Base-by-base conservation (phyloP, 2,888 invertebrate species). In the Cheilosia vulpina region DNA sequence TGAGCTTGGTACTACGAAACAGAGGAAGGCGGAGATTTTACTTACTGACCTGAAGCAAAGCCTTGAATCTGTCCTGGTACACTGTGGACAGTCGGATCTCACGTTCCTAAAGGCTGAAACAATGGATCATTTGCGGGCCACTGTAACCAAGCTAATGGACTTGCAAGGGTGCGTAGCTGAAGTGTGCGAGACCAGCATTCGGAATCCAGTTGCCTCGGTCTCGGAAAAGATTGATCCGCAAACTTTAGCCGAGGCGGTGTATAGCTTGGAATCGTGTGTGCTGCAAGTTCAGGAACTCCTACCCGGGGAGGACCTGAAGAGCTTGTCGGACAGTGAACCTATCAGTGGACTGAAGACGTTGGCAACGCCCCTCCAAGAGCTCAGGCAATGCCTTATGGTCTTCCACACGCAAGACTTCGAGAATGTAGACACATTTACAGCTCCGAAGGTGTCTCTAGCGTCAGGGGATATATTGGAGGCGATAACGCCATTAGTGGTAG, bases 111-210 rank as follows among this genome's bases (percentile, higher is more conserved):
- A 87, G 15, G 79, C 80, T 0, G 88, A 90, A n/a, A 63, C 89
- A 0, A 87, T 79, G 1, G 77, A 89, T 15, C 87, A 90, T 19
- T 87, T 92, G 0, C 88, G 90, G 57, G 89, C 88, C 1, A 89
- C 92, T 6, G 89, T 92, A 0, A 87, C 91, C 7, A 92, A 93
- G 66, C 89, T 93, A 57, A 89, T 92, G 50, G 91, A 92, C 13
- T 87, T 93, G 15, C 90, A 92, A 52, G 90, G 89, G 52, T 92
- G 90, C 21, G 90, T 93, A 47, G 91, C 92, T 2, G 88, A 90
- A 43, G 90, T 92, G 6, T 90, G 92, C 43, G 90, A 92, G 81
- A 89, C 90, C 2, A 89, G 90, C 2, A 53, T 90, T 11, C 80
- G 89, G 5, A 92, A 93, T 53, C 89, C 90, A 2, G 87, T 90